A percentile compares a stretch with the other conserved stretches of the same genome.
These are phyloP conservation scores for Harpagifer antarcticus DNA, from an alignment of 2,797 vertebrate species.

Conservation along the genomic window DNA sequence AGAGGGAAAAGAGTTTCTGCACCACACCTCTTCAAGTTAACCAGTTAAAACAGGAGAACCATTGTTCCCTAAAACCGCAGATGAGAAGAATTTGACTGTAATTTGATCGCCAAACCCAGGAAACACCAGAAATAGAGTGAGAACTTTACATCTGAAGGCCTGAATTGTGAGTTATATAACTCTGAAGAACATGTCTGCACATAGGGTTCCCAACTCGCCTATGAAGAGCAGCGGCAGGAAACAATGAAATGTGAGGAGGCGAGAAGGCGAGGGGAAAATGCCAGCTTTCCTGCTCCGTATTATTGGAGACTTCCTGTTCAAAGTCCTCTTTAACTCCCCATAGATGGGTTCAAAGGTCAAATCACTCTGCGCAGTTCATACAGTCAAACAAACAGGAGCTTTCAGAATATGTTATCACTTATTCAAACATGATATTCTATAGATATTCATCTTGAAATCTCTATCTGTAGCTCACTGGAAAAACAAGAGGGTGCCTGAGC, in stretches of 20 bases:
- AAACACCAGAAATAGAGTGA: constrained; percentile 11
- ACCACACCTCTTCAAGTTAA: constrained; percentile 41
- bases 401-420: not conserved
- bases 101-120: constrained; percentile 15
- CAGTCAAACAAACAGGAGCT: constrained; percentile 36
- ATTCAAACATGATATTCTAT: not conserved
- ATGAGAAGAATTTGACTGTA: constrained; percentile 13
- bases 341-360: constrained; percentile 70
- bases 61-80: constrained; percentile 24
- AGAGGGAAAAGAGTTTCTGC: constrained; percentile 26
- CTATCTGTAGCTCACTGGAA: not conserved
- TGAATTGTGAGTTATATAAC: not conserved
- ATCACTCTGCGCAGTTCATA: constrained; percentile 49
- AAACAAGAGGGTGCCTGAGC: not conserved
- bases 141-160: not conserved
- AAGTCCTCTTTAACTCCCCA: constrained; percentile 43
- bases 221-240: constrained; percentile 60
- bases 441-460: not conserved
- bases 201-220: not conserved
- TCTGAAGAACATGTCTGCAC: not conserved
- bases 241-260: constrained; percentile 73
- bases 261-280: constrained; percentile 64
- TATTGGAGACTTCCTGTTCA: constrained; percentile 71
- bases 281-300: constrained; percentile 57
- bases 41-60: constrained; percentile 51